Percentiles rank a stretch among this genome's conserved stretches.
Conservation (phyloP, 2,797 vertebrate genomes). For the Remorina albescens region DNA sequence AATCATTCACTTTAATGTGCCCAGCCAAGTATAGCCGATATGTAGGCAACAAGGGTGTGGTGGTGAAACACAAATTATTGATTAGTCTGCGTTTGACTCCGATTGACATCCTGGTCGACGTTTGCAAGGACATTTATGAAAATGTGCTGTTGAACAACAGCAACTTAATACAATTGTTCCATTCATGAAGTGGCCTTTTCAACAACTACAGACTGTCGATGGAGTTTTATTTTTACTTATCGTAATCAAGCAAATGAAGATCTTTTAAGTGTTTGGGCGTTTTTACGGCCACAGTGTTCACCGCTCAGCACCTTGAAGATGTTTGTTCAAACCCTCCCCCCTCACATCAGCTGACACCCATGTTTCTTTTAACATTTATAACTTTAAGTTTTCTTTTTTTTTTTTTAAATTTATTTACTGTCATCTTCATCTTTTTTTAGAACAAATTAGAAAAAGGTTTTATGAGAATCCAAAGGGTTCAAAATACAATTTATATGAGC, state of each 20-base stretch:
- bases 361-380: too few relatives aligned
- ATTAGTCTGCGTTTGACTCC: constrained; percentile 49
- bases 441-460: too few relatives aligned
- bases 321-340: not conserved
- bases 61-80: constrained; percentile 54
- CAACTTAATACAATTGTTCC: not conserved
- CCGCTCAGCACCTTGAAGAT: not conserved
- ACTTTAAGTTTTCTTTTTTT: too few relatives aligned
- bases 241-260: not conserved
- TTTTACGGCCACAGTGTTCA: not conserved
- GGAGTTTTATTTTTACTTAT: not conserved
- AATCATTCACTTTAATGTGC: constrained; percentile 63
- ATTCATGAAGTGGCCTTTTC: not conserved
- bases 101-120: constrained; percentile 32
- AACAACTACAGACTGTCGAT: not conserved
- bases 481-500: too few relatives aligned
- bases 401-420: too few relatives aligned
- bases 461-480: too few relatives aligned
- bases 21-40: constrained; percentile 31
- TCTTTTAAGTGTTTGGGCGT: not conserved
- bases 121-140: constrained; percentile 21
- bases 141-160: not conserved
- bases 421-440: too few relatives aligned
- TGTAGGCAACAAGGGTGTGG: constrained; percentile 49
- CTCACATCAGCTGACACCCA: not conserved